Evolutionary conservation across 1,140 invertebrate genomes (phyloP), one percentile per base, ranked within the genome.

Genomic region (Grapholita molesta): DNA sequence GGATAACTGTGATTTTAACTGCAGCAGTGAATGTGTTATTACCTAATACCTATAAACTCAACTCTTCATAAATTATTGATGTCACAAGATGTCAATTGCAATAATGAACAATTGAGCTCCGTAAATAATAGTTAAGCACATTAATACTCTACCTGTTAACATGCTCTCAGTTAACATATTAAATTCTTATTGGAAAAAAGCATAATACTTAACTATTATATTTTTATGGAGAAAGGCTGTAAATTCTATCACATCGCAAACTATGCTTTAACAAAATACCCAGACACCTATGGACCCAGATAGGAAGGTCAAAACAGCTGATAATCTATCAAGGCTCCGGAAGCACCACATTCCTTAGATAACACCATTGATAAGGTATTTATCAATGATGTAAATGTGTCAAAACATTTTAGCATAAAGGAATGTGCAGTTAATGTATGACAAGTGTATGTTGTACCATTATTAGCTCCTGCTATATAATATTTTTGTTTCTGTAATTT

Each of bases 341-440:
- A 61, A 61, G 25, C 28, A 12, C 25, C n/a, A 15, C 55, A 61
- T 61, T 61, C 55, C 55, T 61, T 6, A 15, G 55, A 28, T 61
- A 61, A 61, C 12, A 9, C n/a, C 35, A 3, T 0, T 61, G 55
- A 61, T 61, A 61, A 61, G n/a, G n/a, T 6, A 15, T 2, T 30
- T 61, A 61, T 61, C 55, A 61, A 61, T 61, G 55, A 61, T 28
- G 24, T n/a, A 61, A 61, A 28, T 28, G 15, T 61, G 55, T 28
- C 55, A 61, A 57, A 57, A 61, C 55, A 61, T 32, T 28, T 28
- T 48, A 18, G 42, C 42, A 21, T n/a, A 48, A 48, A 21, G 18
- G 18, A 48, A 9, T 48, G 42, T 21, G 42, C n/a, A 48, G 18
- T n/a, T n/a, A n/a, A n/a, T n/a, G n/a, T n/a, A n/a, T 48, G 42